phyloP scores from a whole-genome alignment of 2,113 vertebrate genomes.

The Deroptyus accipitrinus region DNA sequence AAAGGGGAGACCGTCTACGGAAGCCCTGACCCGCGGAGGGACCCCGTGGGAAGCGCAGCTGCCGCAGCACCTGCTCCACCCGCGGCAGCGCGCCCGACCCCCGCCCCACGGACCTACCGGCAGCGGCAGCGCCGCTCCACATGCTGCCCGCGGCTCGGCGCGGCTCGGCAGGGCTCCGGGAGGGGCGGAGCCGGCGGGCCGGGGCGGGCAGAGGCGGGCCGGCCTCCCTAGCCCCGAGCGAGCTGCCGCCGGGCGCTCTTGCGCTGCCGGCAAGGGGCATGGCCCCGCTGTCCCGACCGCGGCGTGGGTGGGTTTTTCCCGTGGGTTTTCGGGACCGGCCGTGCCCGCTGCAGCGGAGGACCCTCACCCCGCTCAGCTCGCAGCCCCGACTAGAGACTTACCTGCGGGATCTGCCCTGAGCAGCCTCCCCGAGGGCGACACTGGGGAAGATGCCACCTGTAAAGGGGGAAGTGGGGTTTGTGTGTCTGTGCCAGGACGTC shows the following conservation, averaged over 20 bases:
- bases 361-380: background rate
- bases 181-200: background rate
- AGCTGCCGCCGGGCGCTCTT: background rate
- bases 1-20: background rate
- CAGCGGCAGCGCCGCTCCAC: background rate
- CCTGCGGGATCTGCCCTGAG: background rate
- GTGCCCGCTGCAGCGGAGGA: background rate
- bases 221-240: background rate
- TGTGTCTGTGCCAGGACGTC: background rate
- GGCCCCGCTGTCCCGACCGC: accelerated
- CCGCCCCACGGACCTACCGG: background rate
- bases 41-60: background rate
- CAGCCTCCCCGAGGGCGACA: background rate
- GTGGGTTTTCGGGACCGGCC: no score
- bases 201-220: background rate
- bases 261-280: accelerated
- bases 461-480: background rate
- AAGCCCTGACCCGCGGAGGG: background rate
- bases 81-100: background rate
- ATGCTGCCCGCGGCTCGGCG: background rate
- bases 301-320: accelerated
- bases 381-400: background rate
- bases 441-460: background rate
- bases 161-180: background rate
- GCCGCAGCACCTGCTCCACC: background rate